Conservation (phyloP, 2,113 vertebrate species). For the Sorex araneus region DNA sequence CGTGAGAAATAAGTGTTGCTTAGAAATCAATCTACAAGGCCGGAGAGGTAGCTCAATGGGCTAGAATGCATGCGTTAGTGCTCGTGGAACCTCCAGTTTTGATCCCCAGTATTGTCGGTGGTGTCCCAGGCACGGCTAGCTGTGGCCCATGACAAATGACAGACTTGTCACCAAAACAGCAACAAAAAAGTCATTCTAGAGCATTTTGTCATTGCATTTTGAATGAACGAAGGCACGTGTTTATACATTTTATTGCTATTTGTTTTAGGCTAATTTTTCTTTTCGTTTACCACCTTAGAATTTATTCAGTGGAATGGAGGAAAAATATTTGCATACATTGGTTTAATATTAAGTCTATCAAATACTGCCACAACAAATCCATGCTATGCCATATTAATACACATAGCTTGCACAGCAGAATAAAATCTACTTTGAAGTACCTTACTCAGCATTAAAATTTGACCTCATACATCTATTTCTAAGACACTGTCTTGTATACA, state of each 20-base stretch:
- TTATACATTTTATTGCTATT: not conserved
- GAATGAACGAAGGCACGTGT: not conserved
- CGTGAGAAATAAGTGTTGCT: not conserved
- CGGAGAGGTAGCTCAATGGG: too few species aligned
- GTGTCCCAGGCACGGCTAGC: too few species aligned
- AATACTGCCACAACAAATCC: not conserved
- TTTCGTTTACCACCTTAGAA: not conserved
- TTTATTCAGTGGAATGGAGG: conserved; percentile 16
- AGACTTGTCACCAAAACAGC: too few species aligned
- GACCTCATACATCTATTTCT: not conserved
- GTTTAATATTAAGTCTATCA: too few species aligned
- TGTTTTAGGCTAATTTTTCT: conserved; percentile 34
- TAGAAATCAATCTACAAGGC: not conserved
- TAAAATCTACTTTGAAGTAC: not conserved
- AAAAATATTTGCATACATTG: not conserved
- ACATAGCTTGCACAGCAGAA: not conserved
- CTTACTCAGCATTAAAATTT: not conserved
- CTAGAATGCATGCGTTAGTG: too few species aligned
- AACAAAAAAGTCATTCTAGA: too few species aligned
- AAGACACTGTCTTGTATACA: not conserved
- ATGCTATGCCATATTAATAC: not conserved
- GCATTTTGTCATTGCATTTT: not conserved
- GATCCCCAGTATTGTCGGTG: too few species aligned
- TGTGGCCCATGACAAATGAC: too few species aligned
- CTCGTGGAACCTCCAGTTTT: too few species aligned